Conservation (phyloP, 2,888 invertebrate species). For the Arge pagana region DNA sequence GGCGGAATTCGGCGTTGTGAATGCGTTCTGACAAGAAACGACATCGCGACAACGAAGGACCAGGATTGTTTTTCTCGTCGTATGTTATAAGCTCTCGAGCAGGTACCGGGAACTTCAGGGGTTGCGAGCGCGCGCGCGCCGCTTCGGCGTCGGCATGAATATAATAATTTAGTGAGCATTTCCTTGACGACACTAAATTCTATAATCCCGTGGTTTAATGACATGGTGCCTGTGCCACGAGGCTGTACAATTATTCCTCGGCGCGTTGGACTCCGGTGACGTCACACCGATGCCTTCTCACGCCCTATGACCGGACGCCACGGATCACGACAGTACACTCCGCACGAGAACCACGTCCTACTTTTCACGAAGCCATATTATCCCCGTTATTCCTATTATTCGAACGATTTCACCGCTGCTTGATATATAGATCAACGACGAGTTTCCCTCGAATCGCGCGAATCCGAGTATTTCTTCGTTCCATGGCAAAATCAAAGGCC, state of each 20-base stretch:
- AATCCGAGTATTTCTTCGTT: too few species aligned
- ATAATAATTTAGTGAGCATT: constrained; percentile 57
- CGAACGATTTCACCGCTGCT: neutral
- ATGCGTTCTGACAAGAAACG: too few species aligned
- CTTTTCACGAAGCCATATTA: constrained; percentile 9
- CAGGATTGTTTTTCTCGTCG: too few species aligned
- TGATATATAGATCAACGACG: too few species aligned
- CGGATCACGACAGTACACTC: constrained; percentile 36
- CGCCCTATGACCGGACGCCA: constrained; percentile 51
- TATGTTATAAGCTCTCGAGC: too few species aligned
- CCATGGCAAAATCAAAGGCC: too few species aligned
- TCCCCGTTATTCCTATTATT: constrained; percentile 3
- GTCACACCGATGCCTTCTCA: constrained; percentile 53
- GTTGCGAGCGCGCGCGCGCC: too few species aligned
- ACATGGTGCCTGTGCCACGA: constrained; percentile 54
- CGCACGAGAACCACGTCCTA: constrained; percentile 41
- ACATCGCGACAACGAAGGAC: too few species aligned
- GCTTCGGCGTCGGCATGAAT: too few species aligned
- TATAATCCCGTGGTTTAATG: constrained; percentile 55
- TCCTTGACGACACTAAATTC: constrained; percentile 56
- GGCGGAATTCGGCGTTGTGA: too few species aligned
- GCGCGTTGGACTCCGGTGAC: constrained; percentile 53
- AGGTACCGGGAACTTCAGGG: too few species aligned
- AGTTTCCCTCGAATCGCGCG: too few species aligned
- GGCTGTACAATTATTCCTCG: constrained; percentile 55